Evolutionary conservation across 2,888 invertebrate species (phyloP).

Genomic region (Flexamia atlantica): DNA sequence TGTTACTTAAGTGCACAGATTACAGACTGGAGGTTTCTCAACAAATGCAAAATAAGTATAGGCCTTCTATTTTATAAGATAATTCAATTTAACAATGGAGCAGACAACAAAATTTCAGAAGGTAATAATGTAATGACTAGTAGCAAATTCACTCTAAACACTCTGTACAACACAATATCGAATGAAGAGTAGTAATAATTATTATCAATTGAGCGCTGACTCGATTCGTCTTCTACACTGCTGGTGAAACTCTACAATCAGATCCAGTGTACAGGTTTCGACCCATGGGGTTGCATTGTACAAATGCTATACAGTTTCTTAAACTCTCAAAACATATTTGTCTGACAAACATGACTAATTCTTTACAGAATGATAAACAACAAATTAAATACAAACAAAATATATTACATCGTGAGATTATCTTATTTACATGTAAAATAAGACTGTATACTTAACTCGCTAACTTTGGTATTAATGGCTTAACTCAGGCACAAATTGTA

Average conservation of each 20-base stretch:
- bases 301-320: conserved; percentile 37
- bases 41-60: neutral
- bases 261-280: conserved; percentile 23
- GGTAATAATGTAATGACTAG: neutral
- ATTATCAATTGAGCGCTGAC: conserved; percentile 40
- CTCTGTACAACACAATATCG: neutral
- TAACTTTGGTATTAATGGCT: conserved; percentile 63
- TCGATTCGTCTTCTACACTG: conserved; percentile 22
- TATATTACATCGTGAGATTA: conserved; percentile 38
- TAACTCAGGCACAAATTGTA: conserved; percentile 62
- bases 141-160: neutral
- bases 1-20: neutral
- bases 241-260: conserved; percentile 21
- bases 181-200: conserved; percentile 4
- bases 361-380: conserved; percentile 57
- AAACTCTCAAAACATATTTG: conserved; percentile 54
- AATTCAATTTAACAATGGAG: neutral
- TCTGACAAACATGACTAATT: conserved; percentile 58
- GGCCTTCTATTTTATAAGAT: neutral
- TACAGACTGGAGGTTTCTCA: neutral
- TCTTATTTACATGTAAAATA: conserved; percentile 39
- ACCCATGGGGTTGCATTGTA: conserved; percentile 32
- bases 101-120: neutral
- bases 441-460: conserved; percentile 40
- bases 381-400: conserved; percentile 52